Percentiles rank a stretch among this genome's conserved stretches.
phyloP scores from a whole-genome alignment of 2,797 vertebrate species.

The Acipenser oxyrinchus region DNA sequence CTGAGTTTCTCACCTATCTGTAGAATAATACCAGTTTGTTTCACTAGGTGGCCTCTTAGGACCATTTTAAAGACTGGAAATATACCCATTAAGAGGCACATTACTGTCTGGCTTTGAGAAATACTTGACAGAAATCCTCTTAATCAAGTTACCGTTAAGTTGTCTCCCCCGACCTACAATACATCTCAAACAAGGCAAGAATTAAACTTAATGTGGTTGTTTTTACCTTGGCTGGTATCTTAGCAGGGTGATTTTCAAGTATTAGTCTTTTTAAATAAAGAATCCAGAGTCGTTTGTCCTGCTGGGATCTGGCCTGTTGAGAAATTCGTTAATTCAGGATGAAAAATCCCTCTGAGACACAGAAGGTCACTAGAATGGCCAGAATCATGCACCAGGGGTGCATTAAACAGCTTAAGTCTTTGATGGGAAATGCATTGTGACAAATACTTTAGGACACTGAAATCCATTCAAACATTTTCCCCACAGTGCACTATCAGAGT shows the following conservation, averaged over 20 bases:
- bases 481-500: constrained; percentile 13
- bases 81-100: not conserved
- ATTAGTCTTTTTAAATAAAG: constrained; percentile 93
- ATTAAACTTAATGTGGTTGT: constrained; percentile 6
- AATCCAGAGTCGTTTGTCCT: constrained; percentile 95
- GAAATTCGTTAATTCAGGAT: constrained; percentile 2
- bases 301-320: constrained; percentile 84
- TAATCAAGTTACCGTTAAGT: not conserved
- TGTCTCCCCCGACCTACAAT: not conserved
- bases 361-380: no score
- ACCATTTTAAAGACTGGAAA: not conserved
- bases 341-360: no score
- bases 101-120: constrained; percentile 7
- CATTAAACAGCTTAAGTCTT: no score
- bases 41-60: constrained; percentile 42
- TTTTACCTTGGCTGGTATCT: constrained; percentile 94
- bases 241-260: constrained; percentile 95
- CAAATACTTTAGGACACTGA: no score
- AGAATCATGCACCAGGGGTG: no score
- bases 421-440: no score
- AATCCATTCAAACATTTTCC: no score
- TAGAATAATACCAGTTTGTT: not conserved
- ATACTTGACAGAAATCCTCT: not conserved
- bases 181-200: no score
- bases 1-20: no score